Base-by-base conservation (phyloP, 2,888 invertebrate genomes). In the Thecophora atra region DNA sequence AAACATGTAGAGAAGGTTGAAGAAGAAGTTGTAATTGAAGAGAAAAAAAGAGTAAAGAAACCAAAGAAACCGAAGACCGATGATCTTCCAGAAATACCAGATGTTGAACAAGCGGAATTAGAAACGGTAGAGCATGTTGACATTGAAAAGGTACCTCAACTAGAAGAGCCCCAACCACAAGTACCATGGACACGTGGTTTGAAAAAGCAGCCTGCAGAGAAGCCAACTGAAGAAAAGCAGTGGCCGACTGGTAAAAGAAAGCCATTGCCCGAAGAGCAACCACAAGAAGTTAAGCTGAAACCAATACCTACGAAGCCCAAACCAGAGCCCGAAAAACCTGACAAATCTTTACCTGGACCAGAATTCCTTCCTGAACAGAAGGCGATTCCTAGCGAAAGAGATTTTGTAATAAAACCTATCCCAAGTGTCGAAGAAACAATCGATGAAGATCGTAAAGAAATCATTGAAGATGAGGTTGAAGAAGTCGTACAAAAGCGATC, bases 281-380 rank as follows among this genome's bases (percentile, higher is more conserved):
- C 86, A 0, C 84, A 88, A 78, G 86, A 88, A 78, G 84, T 87
- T 60, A 80, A 76, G 13, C 79, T 85, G 0, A 86, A 85, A 66
- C 81, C 83, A 3, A 80, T 81, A 3, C 78, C 80, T 28, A 17
- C 80, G 83, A 68, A 85, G 84, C 78, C 79, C 19, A 77, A 80
- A 54, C 83, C 82, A 11, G 81, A 82, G 68, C 79, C 79, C 70
- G 82, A 85, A 69, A 80, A 81, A 64, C 44, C 82, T 6, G 83
- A 88, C 13, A 58, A 58, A 15, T 11, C 54, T 54, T 3, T 58
- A 28, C 58, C 17, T 15, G 24, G 15, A 15, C 58, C 58, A 77
- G 87, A 88, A 77, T 83, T 87, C 0, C 78, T 79, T 6, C 78
- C 88, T 0, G 89, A 88, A 75, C 87, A 88, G 24, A 76, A 86